phyloP scores from a whole-genome alignment of 2,888 invertebrate genomes.

The Masnerella sp. region DNA sequence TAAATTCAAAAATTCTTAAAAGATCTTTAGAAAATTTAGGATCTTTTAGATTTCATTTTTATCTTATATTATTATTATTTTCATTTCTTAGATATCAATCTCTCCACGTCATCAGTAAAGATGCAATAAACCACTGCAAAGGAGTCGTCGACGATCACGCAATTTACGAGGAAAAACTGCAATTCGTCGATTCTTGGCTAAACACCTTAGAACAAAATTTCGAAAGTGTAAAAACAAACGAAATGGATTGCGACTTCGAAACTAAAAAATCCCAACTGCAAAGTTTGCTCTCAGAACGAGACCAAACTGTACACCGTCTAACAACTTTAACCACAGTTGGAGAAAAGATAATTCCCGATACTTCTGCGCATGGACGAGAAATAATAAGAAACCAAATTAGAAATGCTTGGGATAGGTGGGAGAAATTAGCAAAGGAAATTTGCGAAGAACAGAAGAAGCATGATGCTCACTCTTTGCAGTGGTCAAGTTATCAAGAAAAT shows the following conservation, averaged over 20 bases:
- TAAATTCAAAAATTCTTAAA: too few species aligned
- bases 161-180: conserved; percentile 86
- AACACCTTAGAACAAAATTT: conserved; percentile 86
- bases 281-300: conserved; percentile 87
- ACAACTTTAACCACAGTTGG: conserved; percentile 86
- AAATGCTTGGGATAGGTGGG: conserved; percentile 91
- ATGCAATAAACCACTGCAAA: conserved; percentile 91
- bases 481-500: conserved; percentile 91
- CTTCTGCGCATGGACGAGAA: conserved; percentile 94
- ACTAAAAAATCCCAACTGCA: conserved; percentile 85
- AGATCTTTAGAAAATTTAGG: neutral
- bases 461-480: conserved; percentile 89
- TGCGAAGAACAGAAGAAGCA: conserved; percentile 90
- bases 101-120: conserved; percentile 88
- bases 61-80: too few species aligned
- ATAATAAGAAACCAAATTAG: conserved; percentile 91
- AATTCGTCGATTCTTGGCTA: conserved; percentile 88
- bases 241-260: conserved; percentile 80
- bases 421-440: conserved; percentile 89
- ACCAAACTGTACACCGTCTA: conserved; percentile 90
- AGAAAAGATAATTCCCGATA: conserved; percentile 94
- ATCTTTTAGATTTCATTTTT: neutral
- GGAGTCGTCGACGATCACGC: conserved; percentile 90
- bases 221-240: conserved; percentile 82
- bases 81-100: conserved; percentile 86